These are phyloP conservation scores for Paedocypris sp. DNA, from an alignment of 2,113 vertebrate genomes.

Conservation along the genomic window DNA sequence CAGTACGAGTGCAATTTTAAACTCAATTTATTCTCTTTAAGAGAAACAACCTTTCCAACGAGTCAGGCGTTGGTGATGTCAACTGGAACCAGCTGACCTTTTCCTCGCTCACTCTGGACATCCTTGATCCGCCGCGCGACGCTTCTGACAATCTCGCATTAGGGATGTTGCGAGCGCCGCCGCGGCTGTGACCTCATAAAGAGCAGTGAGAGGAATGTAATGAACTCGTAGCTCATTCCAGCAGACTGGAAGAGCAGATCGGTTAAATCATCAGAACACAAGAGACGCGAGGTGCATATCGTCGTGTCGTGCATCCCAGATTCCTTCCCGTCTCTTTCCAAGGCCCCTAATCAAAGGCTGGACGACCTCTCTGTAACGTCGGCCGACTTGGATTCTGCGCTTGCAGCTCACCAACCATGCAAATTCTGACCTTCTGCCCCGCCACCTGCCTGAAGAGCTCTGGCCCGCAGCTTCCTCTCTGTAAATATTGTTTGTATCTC, in stretches of 20 bases:
- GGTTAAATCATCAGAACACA: slow-evolving; percentile 1
- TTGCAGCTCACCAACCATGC: neutral
- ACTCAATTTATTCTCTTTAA: slow-evolving; percentile 4
- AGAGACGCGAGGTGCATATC: slow-evolving; percentile 6
- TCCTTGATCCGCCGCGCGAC: slow-evolving; percentile 8
- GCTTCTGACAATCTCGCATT: slow-evolving; percentile 48
- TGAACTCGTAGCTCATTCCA: slow-evolving; percentile 59
- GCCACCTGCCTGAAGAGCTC: slow-evolving; percentile 3
- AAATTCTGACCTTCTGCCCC: neutral
- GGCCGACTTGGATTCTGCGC: neutral
- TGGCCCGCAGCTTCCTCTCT: neutral
- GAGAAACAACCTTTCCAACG: slow-evolving; percentile 8
- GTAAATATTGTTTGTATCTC: slow-evolving; percentile 8
- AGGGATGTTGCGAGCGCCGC: slow-evolving; percentile 46
- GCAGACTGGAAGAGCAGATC: slow-evolving; percentile 26
- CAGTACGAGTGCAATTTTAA: neutral
- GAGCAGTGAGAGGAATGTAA: slow-evolving; percentile 52
- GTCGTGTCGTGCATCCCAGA: too few species aligned
- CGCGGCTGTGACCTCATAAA: slow-evolving; percentile 56
- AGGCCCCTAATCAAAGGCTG: neutral
- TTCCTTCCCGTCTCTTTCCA: too few species aligned
- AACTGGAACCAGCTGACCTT: slow-evolving; percentile 4
- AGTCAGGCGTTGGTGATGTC: slow-evolving; percentile 8
- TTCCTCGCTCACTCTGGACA: slow-evolving; percentile 18
- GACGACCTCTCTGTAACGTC: neutral